Percentiles rank a stretch among this genome's conserved stretches.
phyloP scores from a whole-genome alignment of 2,888 invertebrate species.

The Torymus auratus region DNA sequence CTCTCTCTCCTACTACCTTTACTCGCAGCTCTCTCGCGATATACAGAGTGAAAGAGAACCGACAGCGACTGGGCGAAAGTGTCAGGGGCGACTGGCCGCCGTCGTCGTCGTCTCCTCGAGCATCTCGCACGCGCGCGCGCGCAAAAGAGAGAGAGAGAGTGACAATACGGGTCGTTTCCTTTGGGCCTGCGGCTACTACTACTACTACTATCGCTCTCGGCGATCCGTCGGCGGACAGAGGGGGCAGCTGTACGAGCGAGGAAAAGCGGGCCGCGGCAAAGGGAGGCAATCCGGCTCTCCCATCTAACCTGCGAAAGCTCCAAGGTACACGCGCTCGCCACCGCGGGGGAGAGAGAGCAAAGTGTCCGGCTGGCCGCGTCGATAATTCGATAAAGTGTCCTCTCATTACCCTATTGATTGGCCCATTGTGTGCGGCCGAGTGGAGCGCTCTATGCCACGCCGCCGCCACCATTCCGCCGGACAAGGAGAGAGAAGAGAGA shows the following conservation, averaged over 20 bases:
- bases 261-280: constrained; percentile 60
- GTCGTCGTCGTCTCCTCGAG: constrained; percentile 50
- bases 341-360: constrained; percentile 58
- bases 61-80: constrained; percentile 70
- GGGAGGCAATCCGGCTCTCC: constrained; percentile 18
- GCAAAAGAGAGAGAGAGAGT: background rate
- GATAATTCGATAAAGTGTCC: constrained; percentile 76
- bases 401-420: constrained; percentile 77
- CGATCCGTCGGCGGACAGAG: constrained; percentile 56
- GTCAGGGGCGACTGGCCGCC: constrained; percentile 69
- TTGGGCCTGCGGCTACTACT: constrained; percentile 18
- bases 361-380: constrained; percentile 70
- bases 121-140: no score
- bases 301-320: constrained; percentile 8
- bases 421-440: constrained; percentile 73
- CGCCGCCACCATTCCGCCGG: constrained; percentile 23
- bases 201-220: constrained; percentile 2
- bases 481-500: constrained; percentile 53
- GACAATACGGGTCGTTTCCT: constrained; percentile 51
- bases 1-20: no score
- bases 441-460: constrained; percentile 49
- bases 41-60: constrained; percentile 34
- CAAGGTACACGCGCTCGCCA: no score
- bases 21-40: constrained; percentile 25
- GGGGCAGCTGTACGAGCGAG: constrained; percentile 61